These are phyloP conservation scores for Mechanitis mazaeus DNA, from an alignment of 2,888 invertebrate species.

Conservation along the genomic window DNA sequence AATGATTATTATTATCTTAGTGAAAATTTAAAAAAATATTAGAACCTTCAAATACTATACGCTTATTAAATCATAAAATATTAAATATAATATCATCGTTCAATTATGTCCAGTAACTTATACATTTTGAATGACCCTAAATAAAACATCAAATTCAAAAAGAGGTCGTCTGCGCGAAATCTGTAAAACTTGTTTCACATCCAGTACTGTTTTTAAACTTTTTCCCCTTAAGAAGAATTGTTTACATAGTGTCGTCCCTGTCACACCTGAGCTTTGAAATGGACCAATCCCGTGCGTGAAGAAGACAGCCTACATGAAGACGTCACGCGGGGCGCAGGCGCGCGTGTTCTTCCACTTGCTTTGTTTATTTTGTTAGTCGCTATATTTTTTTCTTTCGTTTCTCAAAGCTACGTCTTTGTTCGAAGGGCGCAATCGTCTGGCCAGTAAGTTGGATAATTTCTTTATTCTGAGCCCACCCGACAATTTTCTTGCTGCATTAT, in stretches of 20 bases:
- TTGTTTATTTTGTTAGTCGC: conserved; percentile 69
- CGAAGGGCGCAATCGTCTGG: conserved; percentile 62
- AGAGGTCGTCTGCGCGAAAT: conserved; percentile 65
- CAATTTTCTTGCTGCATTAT: conserved; percentile 74
- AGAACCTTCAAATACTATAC: conserved; percentile 7
- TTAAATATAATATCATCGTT: conserved; percentile 30
- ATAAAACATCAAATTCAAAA: conserved; percentile 49
- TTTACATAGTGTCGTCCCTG: conserved; percentile 47
- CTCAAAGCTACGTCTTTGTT: conserved; percentile 72
- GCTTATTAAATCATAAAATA: conserved; percentile 23
- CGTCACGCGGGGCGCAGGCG: conserved; percentile 72
- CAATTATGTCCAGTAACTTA: conserved; percentile 34
- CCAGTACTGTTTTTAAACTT: conserved; percentile 69
- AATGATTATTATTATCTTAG: conserved; percentile 6
- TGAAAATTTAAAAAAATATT: conserved; percentile 6
- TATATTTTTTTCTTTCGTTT: conserved; percentile 53
- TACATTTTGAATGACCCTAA: conserved; percentile 38
- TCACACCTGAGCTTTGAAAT: conserved; percentile 39
- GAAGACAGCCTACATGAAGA: conserved; percentile 69
- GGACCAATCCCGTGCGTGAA: conserved; percentile 49
- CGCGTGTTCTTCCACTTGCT: conserved; percentile 75
- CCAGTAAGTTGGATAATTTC: conserved; percentile 73
- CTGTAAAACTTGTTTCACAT: conserved; percentile 72
- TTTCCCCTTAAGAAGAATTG: conserved; percentile 62
- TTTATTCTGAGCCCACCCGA: conserved; percentile 71